A percentile compares a stretch with the other conserved stretches of the same genome.
Evolutionary conservation across 2,888 invertebrate genomes (phyloP).

Genomic region (Hydrotaea diabolus): DNA sequence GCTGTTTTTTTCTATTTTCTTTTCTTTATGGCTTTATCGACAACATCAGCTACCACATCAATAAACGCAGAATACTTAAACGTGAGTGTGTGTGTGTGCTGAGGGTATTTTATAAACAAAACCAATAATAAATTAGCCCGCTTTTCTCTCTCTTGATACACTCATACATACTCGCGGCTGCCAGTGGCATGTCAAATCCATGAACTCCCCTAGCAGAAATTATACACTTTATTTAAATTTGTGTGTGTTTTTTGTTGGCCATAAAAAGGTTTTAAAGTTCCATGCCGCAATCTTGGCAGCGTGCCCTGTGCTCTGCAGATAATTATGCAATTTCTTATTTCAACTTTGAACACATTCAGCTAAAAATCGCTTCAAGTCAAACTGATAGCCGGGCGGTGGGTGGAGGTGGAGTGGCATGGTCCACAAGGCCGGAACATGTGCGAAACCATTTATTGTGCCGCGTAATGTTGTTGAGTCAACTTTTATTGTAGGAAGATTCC

Average conservation of each 20-base stretch:
- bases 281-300: background rate
- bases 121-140: too few relatives aligned
- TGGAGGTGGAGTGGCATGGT: background rate
- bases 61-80: background rate
- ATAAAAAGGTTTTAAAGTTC: background rate
- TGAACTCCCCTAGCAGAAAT: background rate
- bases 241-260: background rate
- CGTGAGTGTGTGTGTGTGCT: background rate
- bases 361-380: background rate
- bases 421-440: background rate
- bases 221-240: background rate
- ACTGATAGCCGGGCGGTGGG: background rate
- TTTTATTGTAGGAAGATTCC: background rate
- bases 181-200: background rate
- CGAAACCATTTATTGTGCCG: background rate
- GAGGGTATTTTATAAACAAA: too few relatives aligned
- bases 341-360: background rate
- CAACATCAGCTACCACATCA: too few relatives aligned
- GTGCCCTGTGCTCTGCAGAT: background rate
- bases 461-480: background rate
- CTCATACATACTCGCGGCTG: too few relatives aligned
- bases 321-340: conserved; percentile 14
- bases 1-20: too few relatives aligned
- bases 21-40: background rate
- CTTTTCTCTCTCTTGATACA: too few relatives aligned